phyloP scores from a whole-genome alignment of 2,888 invertebrate species.

The Hecatera dysodea region DNA sequence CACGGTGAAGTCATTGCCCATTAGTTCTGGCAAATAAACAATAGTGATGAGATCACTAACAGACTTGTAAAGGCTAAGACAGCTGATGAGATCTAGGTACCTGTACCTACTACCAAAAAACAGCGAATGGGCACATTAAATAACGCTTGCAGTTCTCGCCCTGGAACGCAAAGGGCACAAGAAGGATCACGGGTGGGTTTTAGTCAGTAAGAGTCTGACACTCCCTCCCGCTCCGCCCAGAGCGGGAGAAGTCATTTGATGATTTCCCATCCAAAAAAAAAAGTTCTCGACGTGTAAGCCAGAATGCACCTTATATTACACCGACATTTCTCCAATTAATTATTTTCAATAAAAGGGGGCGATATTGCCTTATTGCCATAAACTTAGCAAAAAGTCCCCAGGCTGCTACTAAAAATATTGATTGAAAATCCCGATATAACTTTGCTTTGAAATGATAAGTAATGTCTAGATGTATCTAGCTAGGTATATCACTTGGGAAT shows the following conservation, averaged over 20 bases:
- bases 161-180: background rate
- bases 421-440: background rate
- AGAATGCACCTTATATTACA: background rate
- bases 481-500: background rate
- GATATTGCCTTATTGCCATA: background rate
- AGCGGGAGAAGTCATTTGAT: too few relatives aligned
- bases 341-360: background rate
- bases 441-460: background rate
- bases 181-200: too few relatives aligned
- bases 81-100: background rate
- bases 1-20: constrained; percentile 21
- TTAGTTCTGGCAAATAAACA: constrained; percentile 28
- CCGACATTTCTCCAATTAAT: background rate
- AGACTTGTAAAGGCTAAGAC: background rate
- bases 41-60: constrained; percentile 27
- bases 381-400: background rate
- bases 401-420: background rate
- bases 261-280: too few relatives aligned
- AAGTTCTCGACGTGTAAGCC: too few relatives aligned
- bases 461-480: background rate
- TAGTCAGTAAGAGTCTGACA: too few relatives aligned
- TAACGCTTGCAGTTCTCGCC: background rate
- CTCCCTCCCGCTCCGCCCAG: too few relatives aligned
- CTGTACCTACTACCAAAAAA: background rate
- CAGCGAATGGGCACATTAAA: background rate